Evolutionary conservation across 2,888 invertebrate species (phyloP).

Genomic region (Megamerina dolium): DNA sequence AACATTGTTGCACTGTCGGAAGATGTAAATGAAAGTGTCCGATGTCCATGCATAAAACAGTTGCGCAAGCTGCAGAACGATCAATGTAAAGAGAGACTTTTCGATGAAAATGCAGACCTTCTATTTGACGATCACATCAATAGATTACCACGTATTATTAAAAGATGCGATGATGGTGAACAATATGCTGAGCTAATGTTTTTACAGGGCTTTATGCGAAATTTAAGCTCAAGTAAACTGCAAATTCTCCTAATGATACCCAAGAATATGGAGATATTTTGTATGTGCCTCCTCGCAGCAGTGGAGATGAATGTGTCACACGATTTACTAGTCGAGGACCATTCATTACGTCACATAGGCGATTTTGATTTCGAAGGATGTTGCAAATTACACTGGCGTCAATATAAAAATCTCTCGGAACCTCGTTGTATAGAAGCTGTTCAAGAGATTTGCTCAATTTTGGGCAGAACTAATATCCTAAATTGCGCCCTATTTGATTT

Average conservation of each 20-base stretch:
- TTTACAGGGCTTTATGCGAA: slow-evolving; percentile 60
- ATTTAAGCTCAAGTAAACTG: slow-evolving; percentile 56
- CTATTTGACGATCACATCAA: slow-evolving; percentile 55
- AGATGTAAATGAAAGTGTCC: slow-evolving; percentile 58
- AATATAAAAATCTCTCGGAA: slow-evolving; percentile 57
- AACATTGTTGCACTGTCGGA: slow-evolving; percentile 62
- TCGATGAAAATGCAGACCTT: slow-evolving; percentile 52
- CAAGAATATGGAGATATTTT: slow-evolving; percentile 55
- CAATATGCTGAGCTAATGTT: slow-evolving; percentile 60
- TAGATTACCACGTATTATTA: slow-evolving; percentile 59
- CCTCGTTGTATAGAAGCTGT: slow-evolving; percentile 51
- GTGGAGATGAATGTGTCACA: slow-evolving; percentile 52
- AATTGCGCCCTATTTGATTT: slow-evolving; percentile 56
- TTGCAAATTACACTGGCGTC: slow-evolving; percentile 57
- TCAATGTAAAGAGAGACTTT: slow-evolving; percentile 24
- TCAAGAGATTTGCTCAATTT: slow-evolving; percentile 52
- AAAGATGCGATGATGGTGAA: slow-evolving; percentile 60
- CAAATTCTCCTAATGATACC: slow-evolving; percentile 53
- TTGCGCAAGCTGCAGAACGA: slow-evolving; percentile 44
- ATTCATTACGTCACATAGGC: slow-evolving; percentile 32
- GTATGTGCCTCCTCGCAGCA: slow-evolving; percentile 54
- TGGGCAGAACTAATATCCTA: slow-evolving; percentile 53
- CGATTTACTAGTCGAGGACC: slow-evolving; percentile 54
- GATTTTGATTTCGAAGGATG: slow-evolving; percentile 46
- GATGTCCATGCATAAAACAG: slow-evolving; percentile 45